Base-by-base conservation (phyloP, 2,888 invertebrate genomes). In the Thereva nobilitata region DNA sequence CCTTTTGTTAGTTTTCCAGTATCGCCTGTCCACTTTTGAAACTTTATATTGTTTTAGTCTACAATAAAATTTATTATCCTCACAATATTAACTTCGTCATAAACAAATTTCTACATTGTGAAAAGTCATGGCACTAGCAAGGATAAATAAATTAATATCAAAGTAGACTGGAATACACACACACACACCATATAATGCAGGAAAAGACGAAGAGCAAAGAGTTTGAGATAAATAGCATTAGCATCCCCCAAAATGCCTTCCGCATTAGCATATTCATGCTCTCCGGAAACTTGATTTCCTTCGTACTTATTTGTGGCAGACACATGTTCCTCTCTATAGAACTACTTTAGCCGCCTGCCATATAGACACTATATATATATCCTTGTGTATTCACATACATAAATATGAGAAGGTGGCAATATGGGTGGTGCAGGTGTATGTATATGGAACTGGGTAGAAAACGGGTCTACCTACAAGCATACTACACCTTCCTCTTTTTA, bases 221-320 rank as follows among this genome's bases (percentile, higher is more conserved):
- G 61, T 61, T 61, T 50, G 42, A 68, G 66, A 68, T 68, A 68
- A 67, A 68, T 67, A 63, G 67, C 66, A 68, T 67, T 56, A 68
- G 64, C 68, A 68, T 68, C 66, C 66, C 64, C 23, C 42, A 63
- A 66, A 68, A 68, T 66, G 64, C 68, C 38, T 61, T 66, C 63
- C 68, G 64, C 52, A 64, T 69, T 67, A 69, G 64, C 67, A 69
- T 69, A 69, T 69, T 69, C 64, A 55, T 67, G 59, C 50, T 67
- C 40, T 61, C 64, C 69, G 69, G 69, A 69, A 69, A 69, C 69
- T 69, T 64, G 67, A 69, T 69, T 69, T 69, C 69, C 69, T 69
- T 69, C 61, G 67, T 69, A 61, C 54, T 69, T 69, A 23, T 23
- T 67, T 61, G 68, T 67, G 59, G 57, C 61, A 64, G 45, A 63